Evolutionary conservation across 2,888 invertebrate species (phyloP).

Genomic region (Patella pellucida): DNA sequence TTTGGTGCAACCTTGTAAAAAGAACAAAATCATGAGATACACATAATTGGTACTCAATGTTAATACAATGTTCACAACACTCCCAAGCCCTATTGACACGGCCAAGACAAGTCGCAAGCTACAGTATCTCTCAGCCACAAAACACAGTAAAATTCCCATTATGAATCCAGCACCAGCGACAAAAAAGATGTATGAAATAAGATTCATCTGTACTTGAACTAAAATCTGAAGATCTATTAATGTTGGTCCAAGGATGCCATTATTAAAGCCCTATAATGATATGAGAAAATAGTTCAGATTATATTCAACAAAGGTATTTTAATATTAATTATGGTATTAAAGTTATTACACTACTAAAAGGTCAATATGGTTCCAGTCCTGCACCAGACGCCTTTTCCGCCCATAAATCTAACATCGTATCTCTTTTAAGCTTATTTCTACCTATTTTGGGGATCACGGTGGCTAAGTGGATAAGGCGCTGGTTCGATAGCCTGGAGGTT

Average conservation of each 20-base stretch:
- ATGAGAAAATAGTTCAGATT: too few species aligned
- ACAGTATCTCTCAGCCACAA: conserved; percentile 19
- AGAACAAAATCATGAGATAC: conserved; percentile 27
- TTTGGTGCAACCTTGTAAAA: conserved; percentile 34
- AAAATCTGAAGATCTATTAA: conserved; percentile 29
- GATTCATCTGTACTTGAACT: conserved; percentile 19
- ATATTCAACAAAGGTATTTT: too few species aligned
- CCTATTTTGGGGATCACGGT: too few species aligned
- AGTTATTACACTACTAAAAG: too few species aligned
- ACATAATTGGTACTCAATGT: conserved; percentile 23
- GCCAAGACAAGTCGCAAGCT: conserved; percentile 27
- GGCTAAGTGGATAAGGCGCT: too few species aligned
- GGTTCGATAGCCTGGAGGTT: too few species aligned
- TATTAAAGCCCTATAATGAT: conserved; percentile 35
- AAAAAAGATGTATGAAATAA: conserved; percentile 34
- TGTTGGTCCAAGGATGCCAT: conserved; percentile 39
- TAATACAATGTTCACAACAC: conserved; percentile 26
- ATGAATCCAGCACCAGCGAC: conserved; percentile 33
- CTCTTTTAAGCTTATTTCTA: too few species aligned
- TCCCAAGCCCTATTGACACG: conserved; percentile 28
- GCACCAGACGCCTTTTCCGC: too few species aligned
- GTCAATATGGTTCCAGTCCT: too few species aligned
- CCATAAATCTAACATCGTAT: too few species aligned
- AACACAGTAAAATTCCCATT: conserved; percentile 21
- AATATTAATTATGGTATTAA: too few species aligned